These are phyloP conservation scores for Drosophila auraria DNA, from an alignment of 1,140 invertebrate species.

Conservation along the genomic window DNA sequence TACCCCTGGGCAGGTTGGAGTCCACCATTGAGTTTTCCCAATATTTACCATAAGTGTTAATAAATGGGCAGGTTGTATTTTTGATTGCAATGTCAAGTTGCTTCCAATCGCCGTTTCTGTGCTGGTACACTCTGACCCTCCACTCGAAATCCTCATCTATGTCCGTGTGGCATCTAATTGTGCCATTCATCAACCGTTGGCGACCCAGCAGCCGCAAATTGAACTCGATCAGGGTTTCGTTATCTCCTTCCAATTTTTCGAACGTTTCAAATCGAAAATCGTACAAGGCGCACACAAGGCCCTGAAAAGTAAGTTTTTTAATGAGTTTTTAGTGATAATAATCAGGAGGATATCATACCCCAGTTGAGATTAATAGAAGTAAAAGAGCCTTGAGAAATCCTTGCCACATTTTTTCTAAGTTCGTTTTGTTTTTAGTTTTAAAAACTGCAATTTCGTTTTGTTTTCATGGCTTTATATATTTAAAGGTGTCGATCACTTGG, in stretches of 20 bases:
- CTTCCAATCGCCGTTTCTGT: conserved; percentile 10
- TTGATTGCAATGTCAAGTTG: not conserved
- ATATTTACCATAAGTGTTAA: not conserved
- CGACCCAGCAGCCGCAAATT: conserved; percentile 6
- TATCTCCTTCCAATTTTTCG: not conserved
- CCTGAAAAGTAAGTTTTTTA: not conserved
- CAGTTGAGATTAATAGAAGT: not conserved
- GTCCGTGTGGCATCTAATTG: not conserved
- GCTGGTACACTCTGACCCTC: rapidly evolving
- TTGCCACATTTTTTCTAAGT: not conserved
- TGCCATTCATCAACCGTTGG: not conserved
- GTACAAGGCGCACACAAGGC: not conserved
- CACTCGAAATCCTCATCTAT: not conserved
- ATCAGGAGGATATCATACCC: not conserved
- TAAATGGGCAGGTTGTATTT: not conserved
- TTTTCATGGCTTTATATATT: not conserved
- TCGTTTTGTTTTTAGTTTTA: not conserved
- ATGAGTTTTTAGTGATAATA: not conserved
- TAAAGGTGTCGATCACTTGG: not conserved
- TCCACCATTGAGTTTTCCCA: not conserved
- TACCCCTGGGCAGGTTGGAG: not conserved
- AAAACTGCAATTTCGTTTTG: not conserved
- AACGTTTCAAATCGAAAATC: not conserved
- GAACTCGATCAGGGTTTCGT: conserved; percentile 8
- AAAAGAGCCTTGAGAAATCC: not conserved